Base-by-base conservation (phyloP, 2,797 vertebrate species). In the Muraenolepis orangiensis region DNA sequence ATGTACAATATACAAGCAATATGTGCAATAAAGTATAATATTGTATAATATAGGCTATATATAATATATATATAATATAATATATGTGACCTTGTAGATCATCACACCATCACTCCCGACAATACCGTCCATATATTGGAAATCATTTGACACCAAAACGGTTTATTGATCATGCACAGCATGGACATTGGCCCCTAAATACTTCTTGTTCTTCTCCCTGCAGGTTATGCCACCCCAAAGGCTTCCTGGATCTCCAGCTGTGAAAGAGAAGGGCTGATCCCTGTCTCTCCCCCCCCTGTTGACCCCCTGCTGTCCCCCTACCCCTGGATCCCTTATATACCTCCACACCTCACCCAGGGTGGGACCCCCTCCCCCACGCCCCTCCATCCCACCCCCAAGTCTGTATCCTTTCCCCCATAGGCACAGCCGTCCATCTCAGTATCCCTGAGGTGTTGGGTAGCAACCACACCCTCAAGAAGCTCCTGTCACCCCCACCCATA, bases 241-340 rank as follows among this genome's bases (percentile, higher is more conserved):
- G 84, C 86, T 91, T 91, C 91, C 90, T 91, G 91, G 88, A 87
- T 90, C 91, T 74, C 91, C 92, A 81, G 84, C 89, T 16, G 90
- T 94, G 85, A 94, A 94, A 93, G 93, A 95, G 88, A 95, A 94
- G 88, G 93, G 94, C 90, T 95, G 93, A 94, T 90, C 87, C 78
- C 82, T 28, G 30, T 84, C 80, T 80, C 81, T 76, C 76, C 78
- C 72, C 80, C 71, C 81, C 13, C 40, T 26, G 29, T 71, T 4
- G 51, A 6, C 28, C 23, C 40, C 8, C 70, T 23, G 11, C 70
- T 23, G 11, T 12, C 13, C 28, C 34, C n/a, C 2, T 40, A 23
- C 30, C 74, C 40, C 13, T 51, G 68, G 74, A 78, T 66, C 66
- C 74, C 16, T 2, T 71, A 36, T 34, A 7, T 26, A 5, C 32